Evolutionary conservation across 2,797 vertebrate species (phyloP).

Genomic region (Microhierax caerulescens): DNA sequence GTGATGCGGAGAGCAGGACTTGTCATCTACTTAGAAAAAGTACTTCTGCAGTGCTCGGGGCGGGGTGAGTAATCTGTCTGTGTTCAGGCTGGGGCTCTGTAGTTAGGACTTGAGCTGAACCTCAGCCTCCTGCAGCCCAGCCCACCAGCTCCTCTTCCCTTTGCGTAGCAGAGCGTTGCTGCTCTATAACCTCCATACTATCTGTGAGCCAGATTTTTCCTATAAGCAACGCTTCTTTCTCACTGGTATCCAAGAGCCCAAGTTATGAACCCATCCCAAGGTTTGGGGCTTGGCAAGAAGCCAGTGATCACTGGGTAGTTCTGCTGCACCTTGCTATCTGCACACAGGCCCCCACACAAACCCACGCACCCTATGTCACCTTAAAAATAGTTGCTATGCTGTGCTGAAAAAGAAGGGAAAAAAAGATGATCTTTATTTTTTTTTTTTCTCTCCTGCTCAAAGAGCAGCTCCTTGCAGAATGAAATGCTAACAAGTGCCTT

Average conservation of each 20-base stretch:
- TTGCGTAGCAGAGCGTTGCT: background rate
- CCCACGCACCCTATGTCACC: background rate
- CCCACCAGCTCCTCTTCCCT: background rate
- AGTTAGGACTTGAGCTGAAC: background rate
- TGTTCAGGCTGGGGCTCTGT: background rate
- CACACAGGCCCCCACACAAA: rapidly evolving
- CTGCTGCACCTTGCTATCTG: background rate
- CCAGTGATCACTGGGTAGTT: rapidly evolving
- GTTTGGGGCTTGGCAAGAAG: background rate
- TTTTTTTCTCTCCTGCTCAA: background rate
- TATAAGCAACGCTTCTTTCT: background rate
- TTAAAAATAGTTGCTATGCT: background rate
- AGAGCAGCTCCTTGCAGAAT: slow-evolving; percentile 27
- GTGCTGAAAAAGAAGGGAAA: background rate
- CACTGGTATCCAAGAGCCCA: background rate
- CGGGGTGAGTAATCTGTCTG: rapidly evolving
- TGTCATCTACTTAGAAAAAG: background rate
- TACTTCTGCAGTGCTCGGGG: background rate
- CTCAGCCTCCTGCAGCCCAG: background rate
- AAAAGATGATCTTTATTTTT: background rate
- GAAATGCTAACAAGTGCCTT: slow-evolving; percentile 44
- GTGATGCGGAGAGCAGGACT: background rate
- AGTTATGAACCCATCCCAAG: background rate
- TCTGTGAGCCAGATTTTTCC: background rate
- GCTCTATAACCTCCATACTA: background rate